Evolutionary conservation across 2,113 vertebrate species (phyloP).

Genomic region (Scopus umbretta): DNA sequence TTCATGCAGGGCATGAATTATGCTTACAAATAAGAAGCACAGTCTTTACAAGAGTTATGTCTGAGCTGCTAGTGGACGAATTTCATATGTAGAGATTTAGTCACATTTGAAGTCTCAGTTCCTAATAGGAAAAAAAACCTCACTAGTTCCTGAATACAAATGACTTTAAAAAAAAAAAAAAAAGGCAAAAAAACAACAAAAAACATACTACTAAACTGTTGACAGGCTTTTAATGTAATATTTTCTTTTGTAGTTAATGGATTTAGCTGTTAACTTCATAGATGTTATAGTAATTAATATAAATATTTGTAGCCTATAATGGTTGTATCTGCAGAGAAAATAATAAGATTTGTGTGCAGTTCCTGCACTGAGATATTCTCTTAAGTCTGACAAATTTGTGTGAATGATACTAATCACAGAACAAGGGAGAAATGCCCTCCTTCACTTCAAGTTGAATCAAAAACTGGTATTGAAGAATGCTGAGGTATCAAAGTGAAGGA

Average conservation of each 20-base stretch:
- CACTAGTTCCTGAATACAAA: background rate
- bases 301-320: background rate
- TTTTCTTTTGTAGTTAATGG: background rate
- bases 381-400: background rate
- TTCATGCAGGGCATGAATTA: conserved; percentile 34
- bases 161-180: background rate
- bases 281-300: background rate
- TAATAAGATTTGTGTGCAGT: background rate
- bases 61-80: background rate
- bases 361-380: background rate
- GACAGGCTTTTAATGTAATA: background rate
- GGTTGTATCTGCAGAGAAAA: background rate
- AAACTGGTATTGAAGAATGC: background rate
- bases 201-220: background rate
- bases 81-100: background rate
- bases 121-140: background rate
- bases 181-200: background rate
- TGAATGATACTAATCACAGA: background rate
- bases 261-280: background rate
- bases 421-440: background rate
- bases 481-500: background rate
- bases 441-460: background rate
- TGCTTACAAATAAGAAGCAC: background rate
- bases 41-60: background rate
- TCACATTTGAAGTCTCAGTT: background rate